phyloP scores from a whole-genome alignment of 2,113 vertebrate species.

The Pan troglodytes region DNA sequence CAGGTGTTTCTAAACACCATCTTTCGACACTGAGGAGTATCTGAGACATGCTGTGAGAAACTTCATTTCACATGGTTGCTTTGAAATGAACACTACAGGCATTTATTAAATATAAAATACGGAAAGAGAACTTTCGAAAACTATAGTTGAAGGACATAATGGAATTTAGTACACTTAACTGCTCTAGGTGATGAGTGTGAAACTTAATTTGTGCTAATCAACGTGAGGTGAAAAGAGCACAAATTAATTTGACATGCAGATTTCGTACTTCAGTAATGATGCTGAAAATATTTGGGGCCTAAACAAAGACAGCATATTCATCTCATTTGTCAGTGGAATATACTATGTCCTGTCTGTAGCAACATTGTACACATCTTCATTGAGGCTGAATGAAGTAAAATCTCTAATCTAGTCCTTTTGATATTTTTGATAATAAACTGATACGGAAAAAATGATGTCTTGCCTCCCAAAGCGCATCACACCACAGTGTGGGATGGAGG shows the following conservation, averaged over 20 bases:
- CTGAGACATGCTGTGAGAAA: background rate
- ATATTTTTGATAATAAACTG: background rate
- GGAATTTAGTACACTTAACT: slow-evolving; percentile 53
- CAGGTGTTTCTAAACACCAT: background rate
- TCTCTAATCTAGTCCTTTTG: background rate
- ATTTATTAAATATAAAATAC: background rate
- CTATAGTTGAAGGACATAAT: slow-evolving; percentile 33
- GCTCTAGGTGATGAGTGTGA: slow-evolving; percentile 65
- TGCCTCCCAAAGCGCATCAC: background rate
- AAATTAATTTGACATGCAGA: slow-evolving; percentile 54
- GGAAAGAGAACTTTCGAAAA: background rate
- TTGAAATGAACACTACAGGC: background rate
- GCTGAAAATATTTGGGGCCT: background rate
- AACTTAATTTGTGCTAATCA: slow-evolving; percentile 75
- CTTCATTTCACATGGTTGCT: slow-evolving; percentile 13
- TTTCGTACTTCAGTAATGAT: slow-evolving; percentile 54
- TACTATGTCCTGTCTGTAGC: background rate
- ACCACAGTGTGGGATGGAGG: background rate
- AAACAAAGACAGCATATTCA: background rate
- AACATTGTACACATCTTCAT: background rate
- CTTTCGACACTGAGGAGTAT: slow-evolving; percentile 3
- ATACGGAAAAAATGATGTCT: background rate
- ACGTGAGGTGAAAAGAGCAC: slow-evolving; percentile 53
- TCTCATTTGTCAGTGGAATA: background rate
- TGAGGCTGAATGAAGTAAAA: background rate